phyloP scores from a whole-genome alignment of 2,888 invertebrate genomes.

The Ennomos quercinarius region DNA sequence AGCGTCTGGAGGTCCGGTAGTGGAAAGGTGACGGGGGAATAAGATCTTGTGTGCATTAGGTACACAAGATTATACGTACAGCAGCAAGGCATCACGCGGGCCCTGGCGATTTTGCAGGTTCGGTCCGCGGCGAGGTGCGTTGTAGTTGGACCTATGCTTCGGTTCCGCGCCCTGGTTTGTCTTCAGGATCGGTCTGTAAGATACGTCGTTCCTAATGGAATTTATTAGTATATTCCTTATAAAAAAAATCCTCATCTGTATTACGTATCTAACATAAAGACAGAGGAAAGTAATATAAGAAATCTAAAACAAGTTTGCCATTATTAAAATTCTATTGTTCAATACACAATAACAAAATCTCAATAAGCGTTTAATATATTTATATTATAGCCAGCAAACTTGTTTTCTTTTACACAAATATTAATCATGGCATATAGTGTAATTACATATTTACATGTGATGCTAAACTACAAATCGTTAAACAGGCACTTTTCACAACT shows the following conservation, averaged over 20 bases:
- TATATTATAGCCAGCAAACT: background rate
- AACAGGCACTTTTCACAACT: too few relatives aligned
- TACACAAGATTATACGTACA: slow-evolving; percentile 87
- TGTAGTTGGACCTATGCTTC: slow-evolving; percentile 86
- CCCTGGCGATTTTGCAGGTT: slow-evolving; percentile 91
- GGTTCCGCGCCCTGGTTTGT: slow-evolving; percentile 73
- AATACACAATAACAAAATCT: too few relatives aligned
- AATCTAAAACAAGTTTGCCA: slow-evolving; percentile 1
- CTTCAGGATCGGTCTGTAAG: slow-evolving; percentile 76
- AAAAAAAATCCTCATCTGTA: background rate
- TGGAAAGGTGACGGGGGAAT: too few relatives aligned
- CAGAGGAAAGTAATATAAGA: background rate
- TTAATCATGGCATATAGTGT: background rate
- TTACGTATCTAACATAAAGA: background rate
- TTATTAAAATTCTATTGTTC: background rate
- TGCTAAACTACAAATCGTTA: too few relatives aligned
- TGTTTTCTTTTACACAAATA: background rate
- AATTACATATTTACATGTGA: too few relatives aligned
- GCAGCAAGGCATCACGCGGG: slow-evolving; percentile 90
- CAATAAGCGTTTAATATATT: too few relatives aligned
- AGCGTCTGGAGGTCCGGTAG: too few relatives aligned
- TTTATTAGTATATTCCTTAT: background rate
- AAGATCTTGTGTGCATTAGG: too few relatives aligned
- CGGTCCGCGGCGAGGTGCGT: slow-evolving; percentile 87
- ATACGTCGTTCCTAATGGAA: slow-evolving; percentile 2